Evolutionary conservation across 2,888 invertebrate species (phyloP), one percentile per base, ranked within the genome.

Genomic region (Leptinotarsa juncta): DNA sequence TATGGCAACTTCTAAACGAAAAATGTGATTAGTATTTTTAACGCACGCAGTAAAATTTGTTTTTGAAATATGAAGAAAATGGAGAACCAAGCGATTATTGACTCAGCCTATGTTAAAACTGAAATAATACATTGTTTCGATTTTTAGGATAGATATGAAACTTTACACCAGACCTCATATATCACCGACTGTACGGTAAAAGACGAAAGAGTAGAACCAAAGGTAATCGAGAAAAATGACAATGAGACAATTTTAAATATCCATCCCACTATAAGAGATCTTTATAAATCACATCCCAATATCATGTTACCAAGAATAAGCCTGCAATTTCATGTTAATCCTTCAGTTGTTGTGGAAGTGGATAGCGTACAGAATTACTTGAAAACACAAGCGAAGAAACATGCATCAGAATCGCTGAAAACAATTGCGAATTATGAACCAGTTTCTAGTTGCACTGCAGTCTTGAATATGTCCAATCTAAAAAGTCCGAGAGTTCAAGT

Each of bases 341-440:
- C 82, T 20, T 72, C 70, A 18, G 79, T 83, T 2, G 79, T 78
- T 5, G 71, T 83, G 65, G 60, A 77, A 16, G 79, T 80, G 70
- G 79, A 78, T 57, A 80, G 78, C 53, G 81, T 83, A 1, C 81
- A 82, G 71, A 72, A 77, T 12, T 82, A 80, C 65, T 80, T 77
- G 70, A 23, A 77, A 75, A 16, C 50, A 72, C 60, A 51, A 76
- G 15, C 32, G 71, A 18, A 32, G 53, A 53, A 68, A 20, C n/a
- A 67, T n/a, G 71, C 67, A 3, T 5, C 70, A 66, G 65, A 42
- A 32, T 20, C 48, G 12, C 32, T n/a, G 15, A 66, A 32, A 51
- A 78, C 57, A 23, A 26, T 66, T 15, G 73, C 74, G 4, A 73
- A 42, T 2, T 32, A 62, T 7, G 26, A 62, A 32, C n/a, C 42